These are phyloP conservation scores for Urophycis tenuis DNA, from an alignment of 2,797 vertebrate genomes.

Conservation along the genomic window DNA sequence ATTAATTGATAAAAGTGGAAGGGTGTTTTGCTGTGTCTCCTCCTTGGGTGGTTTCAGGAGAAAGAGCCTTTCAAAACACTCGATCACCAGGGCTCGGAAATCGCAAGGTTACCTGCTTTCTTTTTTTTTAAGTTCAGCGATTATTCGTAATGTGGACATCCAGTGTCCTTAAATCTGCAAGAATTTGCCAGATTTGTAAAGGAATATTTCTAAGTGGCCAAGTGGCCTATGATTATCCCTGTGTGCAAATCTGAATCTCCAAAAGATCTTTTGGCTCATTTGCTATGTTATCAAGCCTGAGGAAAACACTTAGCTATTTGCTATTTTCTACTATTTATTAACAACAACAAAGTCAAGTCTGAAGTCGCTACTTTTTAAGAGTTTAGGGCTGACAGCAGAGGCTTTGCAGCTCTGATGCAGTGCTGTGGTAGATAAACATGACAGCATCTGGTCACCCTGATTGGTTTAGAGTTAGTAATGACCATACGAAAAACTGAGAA, in stretches of 20 bases:
- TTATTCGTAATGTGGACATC: background rate
- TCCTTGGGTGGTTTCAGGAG: background rate
- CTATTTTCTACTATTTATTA: background rate
- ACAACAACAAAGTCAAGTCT: background rate
- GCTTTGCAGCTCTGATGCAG: too few relatives aligned
- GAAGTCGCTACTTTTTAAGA: background rate
- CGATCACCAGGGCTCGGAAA: background rate
- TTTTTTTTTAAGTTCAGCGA: background rate
- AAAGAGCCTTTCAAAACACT: slow-evolving; percentile 1
- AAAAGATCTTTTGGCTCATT: background rate
- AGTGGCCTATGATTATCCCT: too few relatives aligned
- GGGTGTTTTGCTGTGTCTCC: background rate
- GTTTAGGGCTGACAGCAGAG: background rate
- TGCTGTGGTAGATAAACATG: background rate
- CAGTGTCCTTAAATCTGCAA: background rate
- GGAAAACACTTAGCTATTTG: background rate
- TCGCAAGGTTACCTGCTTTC: background rate
- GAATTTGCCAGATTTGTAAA: background rate
- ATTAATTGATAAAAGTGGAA: background rate
- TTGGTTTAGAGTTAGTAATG: background rate
- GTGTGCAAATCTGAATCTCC: too few relatives aligned
- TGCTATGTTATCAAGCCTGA: background rate
- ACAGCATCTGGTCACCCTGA: background rate
- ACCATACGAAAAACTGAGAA: background rate
- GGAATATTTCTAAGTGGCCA: background rate